Percentiles rank a stretch among this genome's conserved stretches.
Evolutionary conservation across 2,888 invertebrate species (phyloP).

Genomic region (Drosophila multiciliata): DNA sequence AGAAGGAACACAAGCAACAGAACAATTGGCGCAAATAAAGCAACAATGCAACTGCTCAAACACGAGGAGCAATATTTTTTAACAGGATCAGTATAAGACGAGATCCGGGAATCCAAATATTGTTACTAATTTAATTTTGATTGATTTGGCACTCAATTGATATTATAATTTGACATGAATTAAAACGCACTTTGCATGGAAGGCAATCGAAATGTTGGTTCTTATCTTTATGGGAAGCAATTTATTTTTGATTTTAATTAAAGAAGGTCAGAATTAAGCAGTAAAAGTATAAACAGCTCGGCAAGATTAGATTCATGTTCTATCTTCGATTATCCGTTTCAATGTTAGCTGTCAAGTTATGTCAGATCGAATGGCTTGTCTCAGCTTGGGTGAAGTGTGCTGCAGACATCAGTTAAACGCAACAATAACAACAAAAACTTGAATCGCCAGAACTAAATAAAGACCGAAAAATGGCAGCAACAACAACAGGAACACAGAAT

Average conservation of each 20-base stretch:
- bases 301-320: background rate
- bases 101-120: too few species aligned
- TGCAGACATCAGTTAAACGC: constrained; percentile 15
- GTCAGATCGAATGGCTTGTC: constrained; percentile 26
- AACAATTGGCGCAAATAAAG: too few species aligned
- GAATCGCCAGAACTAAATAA: background rate
- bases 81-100: too few species aligned
- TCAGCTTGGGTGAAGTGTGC: constrained; percentile 5
- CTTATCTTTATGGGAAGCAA: too few species aligned
- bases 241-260: too few species aligned
- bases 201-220: background rate
- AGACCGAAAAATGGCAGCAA: background rate
- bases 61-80: too few species aligned
- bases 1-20: too few species aligned
- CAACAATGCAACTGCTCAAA: too few species aligned
- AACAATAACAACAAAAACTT: background rate
- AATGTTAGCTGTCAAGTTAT: constrained; percentile 34
- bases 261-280: background rate
- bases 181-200: background rate
- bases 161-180: background rate
- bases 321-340: background rate
- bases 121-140: too few species aligned
- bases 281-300: background rate
- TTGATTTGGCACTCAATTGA: background rate
- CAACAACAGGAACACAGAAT: background rate